phyloP scores from a whole-genome alignment of 2,888 invertebrate species.

The Mythimna loreyi region DNA sequence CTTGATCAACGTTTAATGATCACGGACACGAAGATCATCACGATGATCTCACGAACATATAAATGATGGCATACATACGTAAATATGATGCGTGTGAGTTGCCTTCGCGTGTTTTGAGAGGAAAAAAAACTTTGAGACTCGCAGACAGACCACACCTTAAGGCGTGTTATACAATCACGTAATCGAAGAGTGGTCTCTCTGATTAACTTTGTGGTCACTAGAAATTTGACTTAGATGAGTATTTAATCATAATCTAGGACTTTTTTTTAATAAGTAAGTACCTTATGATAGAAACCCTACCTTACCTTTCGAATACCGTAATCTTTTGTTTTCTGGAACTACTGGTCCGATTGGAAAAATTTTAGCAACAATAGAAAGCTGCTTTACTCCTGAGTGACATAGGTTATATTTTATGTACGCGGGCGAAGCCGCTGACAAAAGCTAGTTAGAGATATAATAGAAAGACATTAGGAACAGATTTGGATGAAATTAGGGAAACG shows the following conservation, averaged over 20 bases:
- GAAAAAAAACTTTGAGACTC: constrained; percentile 22
- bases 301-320: too few relatives aligned
- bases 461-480: too few relatives aligned
- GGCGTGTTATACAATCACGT: constrained; percentile 25
- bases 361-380: too few relatives aligned
- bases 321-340: too few relatives aligned
- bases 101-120: constrained; percentile 27
- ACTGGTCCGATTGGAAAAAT: too few relatives aligned
- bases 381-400: too few relatives aligned
- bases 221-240: constrained; percentile 8
- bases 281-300: too few relatives aligned
- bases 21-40: constrained; percentile 45
- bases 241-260: constrained; percentile 19
- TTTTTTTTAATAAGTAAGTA: constrained; percentile 6
- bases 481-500: too few relatives aligned
- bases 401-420: too few relatives aligned
- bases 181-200: constrained; percentile 21
- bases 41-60: constrained; percentile 50
- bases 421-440: too few relatives aligned
- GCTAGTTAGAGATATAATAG: too few relatives aligned
- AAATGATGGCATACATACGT: constrained; percentile 32
- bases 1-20: constrained; percentile 42
- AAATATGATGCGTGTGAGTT: constrained; percentile 33
- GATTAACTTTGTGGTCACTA: constrained; percentile 26
- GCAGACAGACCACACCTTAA: constrained; percentile 33